Evolutionary conservation across 2,888 invertebrate species (phyloP), one percentile per base, ranked within the genome.

Genomic region (Shargacucullia verbasci): DNA sequence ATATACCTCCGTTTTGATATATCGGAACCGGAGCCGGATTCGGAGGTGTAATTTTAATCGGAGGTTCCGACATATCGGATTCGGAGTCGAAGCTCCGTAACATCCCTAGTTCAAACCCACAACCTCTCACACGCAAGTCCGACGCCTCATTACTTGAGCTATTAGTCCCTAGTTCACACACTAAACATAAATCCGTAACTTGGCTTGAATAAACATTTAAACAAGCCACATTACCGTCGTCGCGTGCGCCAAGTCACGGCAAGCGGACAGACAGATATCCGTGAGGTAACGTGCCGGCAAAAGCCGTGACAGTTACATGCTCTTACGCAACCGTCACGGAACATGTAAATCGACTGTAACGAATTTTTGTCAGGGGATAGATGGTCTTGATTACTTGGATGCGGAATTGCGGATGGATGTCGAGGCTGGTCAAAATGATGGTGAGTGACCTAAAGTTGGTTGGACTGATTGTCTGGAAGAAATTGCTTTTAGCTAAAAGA

Each of bases 231-330:
- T 70, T 47, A 43, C 5, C 39, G 43, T 35, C 35, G 48, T 66
- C 47, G 72, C 76, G 76, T 71, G 72, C n/a, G 11, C 2, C 39
- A 15, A 60, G 72, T 75, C 76, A 73, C 72, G 67, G 61, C 60
- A 43, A 43, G 57, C 70, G 47, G 38, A 60, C 61, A 55, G 39
- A 35, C 70, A 65, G 15, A 62, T 67, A 74, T 75, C 72, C 72
- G 68, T 63, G 72, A 62, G 58, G 58, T 33, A 70, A 70, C 58
- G 13, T 2, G 33, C 47, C n/a, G 64, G 38, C 70, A 61, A 55
- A 37, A 52, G 37, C 7, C 45, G 58, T 44, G 52, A 49, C 70
- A 47, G 31, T 35, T 25, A 44, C 38, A n/a, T 52, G 41, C n/a
- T 66, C 53, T 70, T 58, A 33, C 71, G 49, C 46, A 46, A 65